Percentiles rank a stretch among this genome's conserved stretches.
These are phyloP conservation scores for Heteromormyrus szaboi DNA, from an alignment of 2,797 vertebrate species.

Conservation along the genomic window DNA sequence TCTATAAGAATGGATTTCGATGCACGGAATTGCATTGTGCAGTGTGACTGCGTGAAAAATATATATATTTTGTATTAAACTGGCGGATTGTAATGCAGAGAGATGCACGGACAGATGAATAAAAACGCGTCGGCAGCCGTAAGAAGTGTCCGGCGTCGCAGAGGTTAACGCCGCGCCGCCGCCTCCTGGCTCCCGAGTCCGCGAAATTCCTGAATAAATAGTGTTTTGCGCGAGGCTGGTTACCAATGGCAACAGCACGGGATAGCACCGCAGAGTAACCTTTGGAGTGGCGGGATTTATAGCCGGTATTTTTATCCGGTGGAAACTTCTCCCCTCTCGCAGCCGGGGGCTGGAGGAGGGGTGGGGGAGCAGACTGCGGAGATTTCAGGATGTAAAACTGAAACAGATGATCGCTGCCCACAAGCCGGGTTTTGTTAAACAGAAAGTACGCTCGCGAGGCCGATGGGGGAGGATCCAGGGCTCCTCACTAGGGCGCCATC, in stretches of 20 bases:
- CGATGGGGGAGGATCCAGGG: not conserved
- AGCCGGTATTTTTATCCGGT: slow-evolving; percentile 59
- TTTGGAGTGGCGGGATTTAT: slow-evolving; percentile 59
- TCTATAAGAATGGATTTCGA: not conserved
- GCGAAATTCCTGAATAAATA: slow-evolving; percentile 73
- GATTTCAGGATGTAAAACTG: slow-evolving; percentile 30
- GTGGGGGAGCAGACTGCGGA: slow-evolving; percentile 51
- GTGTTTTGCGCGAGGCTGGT: slow-evolving; percentile 67
- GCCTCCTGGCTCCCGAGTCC: slow-evolving; percentile 52
- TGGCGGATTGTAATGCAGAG: not conserved
- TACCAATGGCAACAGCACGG: slow-evolving; percentile 66
- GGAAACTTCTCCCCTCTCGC: slow-evolving; percentile 54
- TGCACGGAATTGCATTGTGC: not conserved
- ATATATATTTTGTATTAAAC: not conserved
- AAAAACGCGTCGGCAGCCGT: not conserved
- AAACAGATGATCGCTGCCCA: slow-evolving; percentile 19
- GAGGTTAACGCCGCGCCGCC: slow-evolving; percentile 61
- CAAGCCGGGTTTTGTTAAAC: slow-evolving; percentile 15
- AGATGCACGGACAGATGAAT: not conserved
- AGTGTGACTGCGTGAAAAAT: not conserved
- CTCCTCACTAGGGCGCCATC: not conserved
- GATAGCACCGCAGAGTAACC: slow-evolving; percentile 60
- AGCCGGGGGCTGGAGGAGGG: slow-evolving; percentile 43
- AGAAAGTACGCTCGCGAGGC: not conserved
- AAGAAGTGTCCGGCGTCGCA: slow-evolving; percentile 14